These are phyloP conservation scores for Passer montanus DNA, from an alignment of 2,113 vertebrate genomes.

Conservation along the genomic window DNA sequence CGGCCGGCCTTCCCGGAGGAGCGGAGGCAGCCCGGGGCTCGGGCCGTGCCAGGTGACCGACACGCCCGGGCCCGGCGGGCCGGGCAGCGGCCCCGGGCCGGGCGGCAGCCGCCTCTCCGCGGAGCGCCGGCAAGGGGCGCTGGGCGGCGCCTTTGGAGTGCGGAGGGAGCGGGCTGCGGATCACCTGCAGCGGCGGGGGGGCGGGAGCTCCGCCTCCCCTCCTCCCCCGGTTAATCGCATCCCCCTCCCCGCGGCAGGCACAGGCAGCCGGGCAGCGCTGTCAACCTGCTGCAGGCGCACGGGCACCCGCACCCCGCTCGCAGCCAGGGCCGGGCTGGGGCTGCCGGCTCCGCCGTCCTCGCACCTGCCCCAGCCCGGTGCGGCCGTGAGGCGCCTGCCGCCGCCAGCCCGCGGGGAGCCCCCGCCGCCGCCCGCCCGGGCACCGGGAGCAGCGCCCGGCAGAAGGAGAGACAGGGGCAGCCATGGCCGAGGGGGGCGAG, in stretches of 20 bases:
- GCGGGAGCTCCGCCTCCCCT: constrained; percentile 65
- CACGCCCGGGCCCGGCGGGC: not conserved
- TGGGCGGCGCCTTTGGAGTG: constrained; percentile 34
- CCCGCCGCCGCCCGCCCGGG: not conserved
- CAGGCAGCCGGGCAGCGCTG: constrained; percentile 7
- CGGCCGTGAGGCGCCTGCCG: not conserved
- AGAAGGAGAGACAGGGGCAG: constrained; percentile 33
- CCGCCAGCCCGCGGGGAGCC: not conserved
- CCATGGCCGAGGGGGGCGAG: constrained; percentile 88
- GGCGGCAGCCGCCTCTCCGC: not conserved
- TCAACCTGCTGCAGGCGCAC: constrained; percentile 1
- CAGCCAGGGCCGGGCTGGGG: not conserved
- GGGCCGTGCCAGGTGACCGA: not conserved
- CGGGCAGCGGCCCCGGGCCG: not conserved
- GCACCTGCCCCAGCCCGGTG: constrained; percentile 12
- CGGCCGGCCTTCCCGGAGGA: not conserved
- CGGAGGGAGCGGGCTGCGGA: constrained; percentile 62
- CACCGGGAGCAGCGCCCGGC: not conserved
- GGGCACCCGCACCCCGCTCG: not conserved
- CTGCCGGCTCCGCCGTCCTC: not conserved
- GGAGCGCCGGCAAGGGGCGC: constrained; percentile 67
- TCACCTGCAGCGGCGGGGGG: constrained; percentile 67
- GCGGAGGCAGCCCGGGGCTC: fast-evolving
- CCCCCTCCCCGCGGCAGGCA: not conserved
- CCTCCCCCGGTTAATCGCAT: constrained; percentile 44